A percentile compares a stretch with the other conserved stretches of the same genome.
Evolutionary conservation across 2,888 invertebrate genomes (phyloP).

Genomic region (Eurytoma adleriae): DNA sequence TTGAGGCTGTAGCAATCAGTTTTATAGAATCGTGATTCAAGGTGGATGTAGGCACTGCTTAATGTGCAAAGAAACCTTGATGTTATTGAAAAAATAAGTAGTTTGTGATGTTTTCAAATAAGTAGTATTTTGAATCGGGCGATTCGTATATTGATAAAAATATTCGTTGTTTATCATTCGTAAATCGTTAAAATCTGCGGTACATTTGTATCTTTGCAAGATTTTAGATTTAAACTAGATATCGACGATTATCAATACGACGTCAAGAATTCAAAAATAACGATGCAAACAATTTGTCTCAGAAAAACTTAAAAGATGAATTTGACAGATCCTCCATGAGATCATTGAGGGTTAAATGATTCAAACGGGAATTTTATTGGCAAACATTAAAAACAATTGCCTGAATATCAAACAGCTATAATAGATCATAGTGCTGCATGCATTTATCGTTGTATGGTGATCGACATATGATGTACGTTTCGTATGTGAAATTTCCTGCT

Average conservation of each 20-base stretch:
- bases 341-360: conserved; percentile 21
- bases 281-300: conserved; percentile 28
- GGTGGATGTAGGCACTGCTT: conserved; percentile 42
- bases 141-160: conserved; percentile 42
- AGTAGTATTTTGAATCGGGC: conserved; percentile 46
- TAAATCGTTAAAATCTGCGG: conserved; percentile 42
- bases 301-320: conserved; percentile 54
- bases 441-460: conserved; percentile 63
- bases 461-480: conserved; percentile 49
- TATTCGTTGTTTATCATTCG: conserved; percentile 42
- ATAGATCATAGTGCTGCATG: conserved; percentile 69
- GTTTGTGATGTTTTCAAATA: conserved; percentile 49
- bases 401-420: conserved; percentile 61
- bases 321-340: conserved; percentile 56
- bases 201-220: conserved; percentile 44
- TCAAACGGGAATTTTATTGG: conserved; percentile 33
- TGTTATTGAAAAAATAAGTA: conserved; percentile 45
- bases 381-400: conserved; percentile 36
- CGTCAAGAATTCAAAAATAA: conserved; percentile 35
- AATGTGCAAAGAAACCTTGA: conserved; percentile 46
- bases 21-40: conserved; percentile 45
- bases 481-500: conserved; percentile 48
- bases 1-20: conserved; percentile 50
- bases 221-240: conserved; percentile 47
- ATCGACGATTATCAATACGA: conserved; percentile 32